Conservation (phyloP, 2,113 vertebrate genomes). For the Brachyhypopomus occidentalis region DNA sequence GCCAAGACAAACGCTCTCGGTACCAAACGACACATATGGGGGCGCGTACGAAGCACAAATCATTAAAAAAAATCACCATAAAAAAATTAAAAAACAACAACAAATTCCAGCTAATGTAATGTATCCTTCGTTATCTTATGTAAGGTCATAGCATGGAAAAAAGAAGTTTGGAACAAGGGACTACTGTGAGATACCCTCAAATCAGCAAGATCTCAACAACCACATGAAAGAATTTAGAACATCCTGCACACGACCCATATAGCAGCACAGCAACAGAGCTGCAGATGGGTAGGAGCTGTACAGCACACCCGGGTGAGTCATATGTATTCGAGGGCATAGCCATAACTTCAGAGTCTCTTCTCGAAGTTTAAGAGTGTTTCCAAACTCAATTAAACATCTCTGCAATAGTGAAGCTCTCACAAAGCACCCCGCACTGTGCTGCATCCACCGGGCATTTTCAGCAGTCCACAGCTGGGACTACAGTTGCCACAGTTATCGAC, state of each 20-base stretch:
- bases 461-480: slow-evolving; percentile 55
- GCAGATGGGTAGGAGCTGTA: not conserved
- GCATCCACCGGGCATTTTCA: slow-evolving; percentile 28
- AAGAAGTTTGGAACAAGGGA: not conserved
- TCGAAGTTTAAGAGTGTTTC: not conserved
- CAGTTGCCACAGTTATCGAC: slow-evolving; percentile 76
- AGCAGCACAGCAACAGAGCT: too few relatives aligned
- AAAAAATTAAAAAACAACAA: not conserved
- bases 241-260: not conserved
- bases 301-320: not conserved
- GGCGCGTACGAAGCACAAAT: not conserved
- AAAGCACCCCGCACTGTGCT: not conserved
- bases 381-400: not conserved
- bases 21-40: not conserved
- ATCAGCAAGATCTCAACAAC: not conserved
- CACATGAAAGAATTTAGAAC: not conserved
- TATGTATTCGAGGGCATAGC: not conserved
- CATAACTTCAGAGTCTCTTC: not conserved
- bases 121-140: not conserved
- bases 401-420: slow-evolving; percentile 10
- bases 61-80: not conserved
- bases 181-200: not conserved
- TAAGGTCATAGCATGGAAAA: not conserved
- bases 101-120: not conserved
- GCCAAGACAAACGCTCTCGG: not conserved